phyloP scores from a whole-genome alignment of 1,140 invertebrate genomes.

The Drosophila obscura region DNA sequence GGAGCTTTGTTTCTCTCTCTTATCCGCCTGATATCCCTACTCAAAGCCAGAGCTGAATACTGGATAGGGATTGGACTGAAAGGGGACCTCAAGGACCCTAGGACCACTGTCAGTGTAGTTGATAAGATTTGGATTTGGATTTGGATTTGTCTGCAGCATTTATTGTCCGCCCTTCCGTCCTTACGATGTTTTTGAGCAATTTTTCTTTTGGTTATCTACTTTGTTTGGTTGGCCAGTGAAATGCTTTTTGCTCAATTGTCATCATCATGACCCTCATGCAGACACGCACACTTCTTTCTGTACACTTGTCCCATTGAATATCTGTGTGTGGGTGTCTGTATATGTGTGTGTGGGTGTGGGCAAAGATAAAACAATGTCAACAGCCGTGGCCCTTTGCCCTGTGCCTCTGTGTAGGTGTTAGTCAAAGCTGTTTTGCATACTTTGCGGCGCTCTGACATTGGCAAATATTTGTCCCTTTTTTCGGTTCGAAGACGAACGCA shows the following conservation, averaged over 20 bases:
- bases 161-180: constrained; percentile 43
- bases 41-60: constrained; percentile 1
- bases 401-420: constrained; percentile 63
- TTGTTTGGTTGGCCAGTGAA: constrained; percentile 56
- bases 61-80: constrained; percentile 24
- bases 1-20: neutral
- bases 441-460: constrained; percentile 70
- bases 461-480: constrained; percentile 79
- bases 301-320: neutral
- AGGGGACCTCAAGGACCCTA: constrained; percentile 1
- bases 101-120: constrained; percentile 49
- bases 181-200: constrained; percentile 51
- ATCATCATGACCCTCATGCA: constrained; percentile 77
- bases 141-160: constrained; percentile 69
- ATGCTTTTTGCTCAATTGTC: constrained; percentile 78
- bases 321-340: neutral
- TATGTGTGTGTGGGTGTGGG: neutral
- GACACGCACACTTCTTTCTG: constrained; percentile 24
- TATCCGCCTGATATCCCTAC: constrained; percentile 35
- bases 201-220: constrained; percentile 72
- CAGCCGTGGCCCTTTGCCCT: constrained; percentile 18
- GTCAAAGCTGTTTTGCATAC: constrained; percentile 78
- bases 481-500: constrained; percentile 30
- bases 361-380: constrained; percentile 37
- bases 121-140: constrained; percentile 75